Conservation (phyloP, 2,797 vertebrate species). For the Sarcophilus harrisii region DNA sequence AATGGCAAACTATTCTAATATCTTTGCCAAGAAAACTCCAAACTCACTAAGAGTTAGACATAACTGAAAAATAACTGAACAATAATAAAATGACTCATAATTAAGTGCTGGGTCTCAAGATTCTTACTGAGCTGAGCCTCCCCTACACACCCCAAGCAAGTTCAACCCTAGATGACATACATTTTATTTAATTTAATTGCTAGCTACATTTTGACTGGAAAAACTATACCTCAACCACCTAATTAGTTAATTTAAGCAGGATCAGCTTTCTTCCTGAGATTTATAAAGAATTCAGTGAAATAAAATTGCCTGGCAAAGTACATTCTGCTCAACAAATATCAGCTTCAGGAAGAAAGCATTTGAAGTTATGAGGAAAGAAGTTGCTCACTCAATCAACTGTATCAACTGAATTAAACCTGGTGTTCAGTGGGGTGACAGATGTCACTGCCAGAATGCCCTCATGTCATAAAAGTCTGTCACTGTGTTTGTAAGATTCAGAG, state of each 20-base stretch:
- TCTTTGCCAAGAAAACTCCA: not conserved
- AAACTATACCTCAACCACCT: not conserved
- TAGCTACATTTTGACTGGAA: not conserved
- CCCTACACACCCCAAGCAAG: not conserved
- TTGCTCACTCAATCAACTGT: not conserved
- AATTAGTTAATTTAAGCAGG: not conserved
- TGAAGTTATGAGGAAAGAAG: not conserved
- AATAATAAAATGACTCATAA: not conserved
- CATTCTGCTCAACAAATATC: not conserved
- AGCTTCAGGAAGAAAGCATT: not conserved
- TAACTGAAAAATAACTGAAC: not conserved
- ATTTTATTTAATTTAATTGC: not conserved
- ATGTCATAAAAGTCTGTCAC: conserved; percentile 31
- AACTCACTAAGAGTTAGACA: not conserved
- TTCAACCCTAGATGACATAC: not conserved
- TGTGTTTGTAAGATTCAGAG: conserved; percentile 24
- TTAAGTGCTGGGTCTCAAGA: not conserved
- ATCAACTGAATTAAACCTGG: not conserved
- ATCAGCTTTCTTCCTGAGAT: not conserved
- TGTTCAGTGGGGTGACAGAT: conserved; percentile 5
- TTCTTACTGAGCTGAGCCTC: not conserved
- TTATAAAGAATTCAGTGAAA: not conserved
- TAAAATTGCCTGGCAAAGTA: not conserved
- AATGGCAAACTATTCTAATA: not conserved
- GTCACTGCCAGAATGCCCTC: conserved; percentile 44